Conservation (phyloP, 2,113 vertebrate genomes). For the Loxodonta africana region DNA sequence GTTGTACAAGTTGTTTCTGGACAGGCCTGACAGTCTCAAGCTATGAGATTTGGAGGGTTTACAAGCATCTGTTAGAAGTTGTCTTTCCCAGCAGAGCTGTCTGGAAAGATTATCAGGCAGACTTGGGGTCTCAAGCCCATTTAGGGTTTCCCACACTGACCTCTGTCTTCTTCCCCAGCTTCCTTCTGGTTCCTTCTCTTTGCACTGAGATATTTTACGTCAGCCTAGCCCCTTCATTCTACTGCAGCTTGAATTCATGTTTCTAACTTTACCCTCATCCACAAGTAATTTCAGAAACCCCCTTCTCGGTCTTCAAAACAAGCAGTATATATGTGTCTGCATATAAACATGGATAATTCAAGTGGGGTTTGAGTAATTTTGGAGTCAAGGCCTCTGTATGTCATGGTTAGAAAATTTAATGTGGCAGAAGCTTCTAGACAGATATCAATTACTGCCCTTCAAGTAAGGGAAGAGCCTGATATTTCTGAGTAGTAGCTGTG, state of each 20-base stretch:
- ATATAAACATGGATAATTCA: constrained; percentile 67
- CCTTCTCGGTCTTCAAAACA: constrained; percentile 32
- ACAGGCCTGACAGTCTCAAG: not conserved
- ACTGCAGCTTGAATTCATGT: not conserved
- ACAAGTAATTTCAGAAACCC: not conserved
- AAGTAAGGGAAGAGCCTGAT: constrained; percentile 64
- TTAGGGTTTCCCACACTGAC: not conserved
- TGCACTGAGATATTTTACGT: not conserved
- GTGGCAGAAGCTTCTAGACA: constrained; percentile 78
- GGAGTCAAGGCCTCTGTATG: constrained; percentile 72
- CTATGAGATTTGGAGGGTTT: not conserved
- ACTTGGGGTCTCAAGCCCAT: not conserved
- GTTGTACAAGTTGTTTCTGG: not conserved
- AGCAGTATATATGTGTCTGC: constrained; percentile 2
- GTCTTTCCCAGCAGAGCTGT: not conserved
- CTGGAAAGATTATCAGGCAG: not conserved
- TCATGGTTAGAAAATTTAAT: constrained; percentile 77
- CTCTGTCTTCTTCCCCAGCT: not conserved
- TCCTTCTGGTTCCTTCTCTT: constrained; percentile 6
- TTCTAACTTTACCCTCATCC: not conserved
- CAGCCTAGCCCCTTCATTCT: not conserved
- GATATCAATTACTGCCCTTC: constrained; percentile 72
- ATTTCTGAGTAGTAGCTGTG: constrained; percentile 54
- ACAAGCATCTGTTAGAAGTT: not conserved
- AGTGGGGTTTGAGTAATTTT: constrained; percentile 58